Conservation (phyloP, 2,113 vertebrate genomes). For the Eolophus roseicapilla region DNA sequence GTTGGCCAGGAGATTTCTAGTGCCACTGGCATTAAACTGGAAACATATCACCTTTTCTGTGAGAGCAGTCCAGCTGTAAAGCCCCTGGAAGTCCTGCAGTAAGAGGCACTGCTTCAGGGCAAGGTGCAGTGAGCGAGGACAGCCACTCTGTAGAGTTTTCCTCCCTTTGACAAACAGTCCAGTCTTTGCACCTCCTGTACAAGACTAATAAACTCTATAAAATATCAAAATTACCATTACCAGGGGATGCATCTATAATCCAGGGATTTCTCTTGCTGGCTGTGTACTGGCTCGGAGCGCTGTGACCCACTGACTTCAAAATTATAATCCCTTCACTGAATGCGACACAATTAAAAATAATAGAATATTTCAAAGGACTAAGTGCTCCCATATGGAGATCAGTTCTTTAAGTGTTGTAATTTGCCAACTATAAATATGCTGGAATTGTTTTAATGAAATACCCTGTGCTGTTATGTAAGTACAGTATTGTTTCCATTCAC, state of each 20-base stretch:
- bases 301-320: conserved; percentile 5
- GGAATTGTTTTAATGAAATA: conserved; percentile 37
- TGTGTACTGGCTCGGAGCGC: background rate
- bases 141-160: background rate
- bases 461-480: background rate
- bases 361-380: conserved; percentile 55
- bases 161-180: background rate
- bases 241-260: conserved; percentile 8
- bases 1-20: background rate
- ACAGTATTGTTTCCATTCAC: conserved; percentile 30
- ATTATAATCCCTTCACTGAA: conserved; percentile 42
- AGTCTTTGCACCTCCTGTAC: background rate
- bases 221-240: conserved; percentile 32
- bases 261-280: background rate
- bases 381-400: conserved; percentile 54
- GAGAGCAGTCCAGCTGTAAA: background rate
- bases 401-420: background rate
- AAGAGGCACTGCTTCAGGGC: background rate
- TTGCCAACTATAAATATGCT: background rate
- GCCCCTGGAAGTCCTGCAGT: background rate
- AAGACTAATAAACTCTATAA: conserved; percentile 8
- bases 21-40: background rate
- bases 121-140: background rate
- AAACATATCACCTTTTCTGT: background rate
- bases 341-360: conserved; percentile 57